Conservation (phyloP, 2,888 invertebrate species). For the Lepidocyrtoides sp. region DNA sequence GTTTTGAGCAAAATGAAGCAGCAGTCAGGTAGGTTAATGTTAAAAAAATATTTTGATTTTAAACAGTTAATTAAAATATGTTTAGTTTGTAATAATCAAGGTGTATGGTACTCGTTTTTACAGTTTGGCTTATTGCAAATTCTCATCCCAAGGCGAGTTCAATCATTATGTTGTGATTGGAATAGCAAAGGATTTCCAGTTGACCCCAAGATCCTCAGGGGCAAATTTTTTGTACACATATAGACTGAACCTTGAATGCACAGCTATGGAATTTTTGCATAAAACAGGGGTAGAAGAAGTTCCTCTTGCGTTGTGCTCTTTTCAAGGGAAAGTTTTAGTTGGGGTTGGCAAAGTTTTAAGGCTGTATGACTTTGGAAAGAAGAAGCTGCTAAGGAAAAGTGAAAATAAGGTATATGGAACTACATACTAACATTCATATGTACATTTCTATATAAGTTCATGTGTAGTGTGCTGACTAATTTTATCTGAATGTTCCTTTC, state of each 20-base stretch:
- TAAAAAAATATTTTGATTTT: neutral
- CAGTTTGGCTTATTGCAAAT: slow-evolving; percentile 93
- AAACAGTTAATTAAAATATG: neutral
- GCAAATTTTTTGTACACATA: slow-evolving; percentile 96
- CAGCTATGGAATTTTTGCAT: slow-evolving; percentile 96
- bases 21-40: slow-evolving; percentile 91
- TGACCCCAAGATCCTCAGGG: slow-evolving; percentile 94
- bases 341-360: slow-evolving; percentile 97
- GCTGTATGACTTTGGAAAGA: slow-evolving; percentile 98
- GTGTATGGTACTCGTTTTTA: slow-evolving; percentile 84
- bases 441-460: no score
- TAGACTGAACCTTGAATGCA: slow-evolving; percentile 92
- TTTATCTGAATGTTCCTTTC: no score
- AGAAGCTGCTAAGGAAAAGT: slow-evolving; percentile 98
- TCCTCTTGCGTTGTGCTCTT: slow-evolving; percentile 95
- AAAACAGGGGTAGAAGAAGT: slow-evolving; percentile 97
- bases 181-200: slow-evolving; percentile 95
- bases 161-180: slow-evolving; percentile 93
- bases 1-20: slow-evolving; percentile 98
- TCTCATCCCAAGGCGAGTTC: slow-evolving; percentile 90
- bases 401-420: slow-evolving; percentile 95
- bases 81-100: neutral
- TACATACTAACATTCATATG: neutral
- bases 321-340: slow-evolving; percentile 96
- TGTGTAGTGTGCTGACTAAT: no score